phyloP scores from a whole-genome alignment of 2,113 vertebrate genomes.

The Gymnorhina tibicen region DNA sequence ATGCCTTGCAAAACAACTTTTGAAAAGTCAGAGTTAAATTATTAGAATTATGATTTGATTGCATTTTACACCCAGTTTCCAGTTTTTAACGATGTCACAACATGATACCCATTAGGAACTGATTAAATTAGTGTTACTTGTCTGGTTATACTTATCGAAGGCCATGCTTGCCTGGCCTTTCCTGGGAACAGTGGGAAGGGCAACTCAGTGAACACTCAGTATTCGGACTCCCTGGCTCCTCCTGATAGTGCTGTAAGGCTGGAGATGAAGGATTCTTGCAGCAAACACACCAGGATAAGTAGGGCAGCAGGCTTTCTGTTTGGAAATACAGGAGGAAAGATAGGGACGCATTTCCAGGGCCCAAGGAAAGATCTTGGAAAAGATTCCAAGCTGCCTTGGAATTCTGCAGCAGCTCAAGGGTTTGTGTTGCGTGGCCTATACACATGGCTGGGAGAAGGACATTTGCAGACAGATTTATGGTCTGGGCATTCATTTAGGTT shows the following conservation, averaged over 20 bases:
- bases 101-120: neutral
- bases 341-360: neutral
- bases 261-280: neutral
- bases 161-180: rapidly evolving
- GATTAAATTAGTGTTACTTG: neutral
- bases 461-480: neutral
- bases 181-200: neutral
- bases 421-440: neutral
- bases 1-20: neutral
- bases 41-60: neutral
- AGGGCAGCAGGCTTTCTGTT: neutral
- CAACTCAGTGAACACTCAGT: neutral
- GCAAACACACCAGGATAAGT: neutral
- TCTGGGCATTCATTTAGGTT: neutral
- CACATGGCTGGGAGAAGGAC: neutral
- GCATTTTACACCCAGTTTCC: neutral
- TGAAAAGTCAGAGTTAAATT: neutral
- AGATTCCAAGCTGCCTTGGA: no score
- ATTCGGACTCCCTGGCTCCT: neutral
- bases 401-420: neutral
- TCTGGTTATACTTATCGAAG: neutral
- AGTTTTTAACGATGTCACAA: neutral
- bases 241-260: neutral
- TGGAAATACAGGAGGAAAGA: neutral
- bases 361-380: neutral